These are phyloP conservation scores for Hermetia illucens DNA, from an alignment of 1,140 invertebrate genomes.

Conservation along the genomic window DNA sequence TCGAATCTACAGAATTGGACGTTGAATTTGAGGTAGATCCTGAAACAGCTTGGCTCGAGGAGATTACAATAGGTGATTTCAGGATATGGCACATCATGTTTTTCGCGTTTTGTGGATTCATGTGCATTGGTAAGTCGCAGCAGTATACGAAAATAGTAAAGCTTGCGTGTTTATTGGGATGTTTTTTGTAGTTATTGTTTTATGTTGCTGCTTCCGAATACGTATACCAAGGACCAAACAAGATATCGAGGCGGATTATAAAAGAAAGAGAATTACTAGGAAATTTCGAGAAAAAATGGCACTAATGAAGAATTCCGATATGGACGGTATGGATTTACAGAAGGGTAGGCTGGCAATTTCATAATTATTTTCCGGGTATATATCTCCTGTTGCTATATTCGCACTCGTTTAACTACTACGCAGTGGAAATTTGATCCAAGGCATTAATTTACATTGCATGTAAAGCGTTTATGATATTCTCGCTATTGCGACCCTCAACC, in stretches of 20 bases:
- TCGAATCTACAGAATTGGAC: too few relatives aligned
- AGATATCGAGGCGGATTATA: constrained; percentile 82
- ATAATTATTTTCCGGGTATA: too few relatives aligned
- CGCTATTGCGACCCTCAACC: too few relatives aligned
- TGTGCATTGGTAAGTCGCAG: constrained; percentile 36
- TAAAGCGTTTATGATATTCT: too few relatives aligned
- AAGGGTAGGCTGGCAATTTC: too few relatives aligned
- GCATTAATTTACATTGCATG: too few relatives aligned
- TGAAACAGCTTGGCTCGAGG: constrained; percentile 43
- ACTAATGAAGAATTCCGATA: constrained; percentile 69
- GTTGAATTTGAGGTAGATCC: too few relatives aligned
- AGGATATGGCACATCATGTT: constrained; percentile 50
- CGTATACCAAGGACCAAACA: constrained; percentile 82
- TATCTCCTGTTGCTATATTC: too few relatives aligned
- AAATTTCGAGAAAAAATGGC: constrained; percentile 68
- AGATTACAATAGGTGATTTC: constrained; percentile 36
- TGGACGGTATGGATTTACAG: constrained; percentile 68
- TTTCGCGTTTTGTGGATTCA: constrained; percentile 38
- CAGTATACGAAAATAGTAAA: constrained; percentile 10
- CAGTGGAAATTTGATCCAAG: too few relatives aligned
- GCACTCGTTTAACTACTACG: too few relatives aligned
- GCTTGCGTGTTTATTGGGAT: neutral
- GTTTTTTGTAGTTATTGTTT: constrained; percentile 44
- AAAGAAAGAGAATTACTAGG: constrained; percentile 63
- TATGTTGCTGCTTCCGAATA: constrained; percentile 77